A percentile compares a stretch with the other conserved stretches of the same genome.
These are phyloP conservation scores for Campylomormyrus tamandua DNA, from an alignment of 2,113 vertebrate genomes.

Conservation along the genomic window DNA sequence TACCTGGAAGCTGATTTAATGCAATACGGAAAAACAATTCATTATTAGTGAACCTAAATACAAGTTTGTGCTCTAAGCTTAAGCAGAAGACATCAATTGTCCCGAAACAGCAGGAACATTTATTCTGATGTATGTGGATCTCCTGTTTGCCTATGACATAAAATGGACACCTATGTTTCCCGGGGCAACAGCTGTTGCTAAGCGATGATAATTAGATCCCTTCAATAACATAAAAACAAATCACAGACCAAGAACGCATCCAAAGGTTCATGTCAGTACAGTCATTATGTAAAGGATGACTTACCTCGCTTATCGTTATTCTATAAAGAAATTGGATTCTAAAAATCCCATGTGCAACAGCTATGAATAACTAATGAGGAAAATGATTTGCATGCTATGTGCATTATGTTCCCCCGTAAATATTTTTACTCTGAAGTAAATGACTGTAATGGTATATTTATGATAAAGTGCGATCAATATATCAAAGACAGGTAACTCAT, in stretches of 20 bases:
- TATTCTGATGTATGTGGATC: background rate
- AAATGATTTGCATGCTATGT: background rate
- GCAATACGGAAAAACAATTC: background rate
- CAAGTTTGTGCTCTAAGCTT: background rate
- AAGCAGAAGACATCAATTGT: background rate
- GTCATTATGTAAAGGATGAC: background rate
- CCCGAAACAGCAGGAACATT: background rate
- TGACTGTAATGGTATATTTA: background rate
- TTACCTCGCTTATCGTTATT: background rate
- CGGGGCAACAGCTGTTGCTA: slow-evolving; percentile 50
- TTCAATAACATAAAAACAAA: background rate
- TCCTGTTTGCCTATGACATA: background rate
- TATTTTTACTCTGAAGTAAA: background rate
- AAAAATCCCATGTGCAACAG: background rate
- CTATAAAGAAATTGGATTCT: background rate
- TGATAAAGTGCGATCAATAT: background rate
- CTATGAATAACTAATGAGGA: background rate
- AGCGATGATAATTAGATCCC: slow-evolving; percentile 28
- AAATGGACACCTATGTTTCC: slow-evolving; percentile 40
- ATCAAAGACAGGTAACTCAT: background rate
- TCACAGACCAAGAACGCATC: background rate
- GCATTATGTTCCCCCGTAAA: background rate
- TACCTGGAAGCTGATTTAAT: background rate
- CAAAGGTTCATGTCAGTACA: background rate
- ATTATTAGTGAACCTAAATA: background rate